A percentile compares a stretch with the other conserved stretches of the same genome.
phyloP scores from a whole-genome alignment of 2,113 vertebrate species.

The Crotalus tigris region DNA sequence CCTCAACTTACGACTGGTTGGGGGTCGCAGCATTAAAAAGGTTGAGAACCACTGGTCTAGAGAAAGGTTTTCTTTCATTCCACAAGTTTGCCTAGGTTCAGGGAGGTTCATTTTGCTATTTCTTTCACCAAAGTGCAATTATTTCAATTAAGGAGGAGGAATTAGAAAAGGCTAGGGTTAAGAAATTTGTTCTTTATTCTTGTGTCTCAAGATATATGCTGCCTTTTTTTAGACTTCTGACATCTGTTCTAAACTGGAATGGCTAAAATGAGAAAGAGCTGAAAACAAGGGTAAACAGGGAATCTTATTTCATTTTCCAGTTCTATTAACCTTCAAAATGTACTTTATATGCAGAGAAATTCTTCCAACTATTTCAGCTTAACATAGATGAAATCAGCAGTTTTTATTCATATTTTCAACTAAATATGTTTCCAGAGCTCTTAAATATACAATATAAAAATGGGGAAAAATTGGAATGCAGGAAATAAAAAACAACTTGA shows the following conservation, averaged over 20 bases:
- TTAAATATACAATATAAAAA: not conserved
- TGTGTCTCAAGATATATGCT: not conserved
- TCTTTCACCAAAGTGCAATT: not conserved
- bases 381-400: not conserved
- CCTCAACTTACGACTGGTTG: too few relatives aligned
- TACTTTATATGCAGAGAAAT: not conserved
- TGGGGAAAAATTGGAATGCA: not conserved
- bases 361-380: not conserved
- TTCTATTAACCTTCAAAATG: not conserved
- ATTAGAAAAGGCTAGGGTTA: not conserved
- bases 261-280: not conserved
- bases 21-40: too few relatives aligned
- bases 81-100: not conserved
- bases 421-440: not conserved
- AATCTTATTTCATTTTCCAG: not conserved
- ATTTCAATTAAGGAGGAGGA: not conserved
- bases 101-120: not conserved
- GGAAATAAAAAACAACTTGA: not conserved
- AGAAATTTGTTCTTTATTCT: not conserved
- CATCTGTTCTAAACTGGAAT: not conserved
- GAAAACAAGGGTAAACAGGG: not conserved
- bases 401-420: not conserved
- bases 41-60: not conserved
- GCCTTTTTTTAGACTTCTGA: not conserved
- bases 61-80: not conserved